A percentile compares a stretch with the other conserved stretches of the same genome.
Conservation (phyloP, 2,888 invertebrate genomes). For the Melikaiella ostensackeni region DNA sequence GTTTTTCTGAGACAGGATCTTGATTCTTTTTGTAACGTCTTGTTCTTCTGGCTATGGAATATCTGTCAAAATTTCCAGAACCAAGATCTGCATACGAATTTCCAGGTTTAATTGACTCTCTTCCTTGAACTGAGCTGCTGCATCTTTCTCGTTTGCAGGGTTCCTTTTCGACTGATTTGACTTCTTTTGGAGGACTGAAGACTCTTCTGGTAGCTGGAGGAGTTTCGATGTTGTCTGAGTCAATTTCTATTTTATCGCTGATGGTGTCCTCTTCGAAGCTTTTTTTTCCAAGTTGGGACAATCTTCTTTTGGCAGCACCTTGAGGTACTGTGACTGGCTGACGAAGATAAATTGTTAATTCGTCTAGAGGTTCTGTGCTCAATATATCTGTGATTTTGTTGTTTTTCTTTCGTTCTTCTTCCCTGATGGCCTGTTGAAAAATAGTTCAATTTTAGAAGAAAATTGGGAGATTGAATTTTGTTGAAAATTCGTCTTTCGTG, state of each 20-base stretch:
- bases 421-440: conserved; percentile 69
- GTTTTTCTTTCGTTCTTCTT: conserved; percentile 75
- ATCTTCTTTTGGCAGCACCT: conserved; percentile 59
- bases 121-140: conserved; percentile 65
- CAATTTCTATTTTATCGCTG: conserved; percentile 88
- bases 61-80: conserved; percentile 89
- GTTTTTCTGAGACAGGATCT: conserved; percentile 63
- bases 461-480: too few relatives aligned
- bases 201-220: conserved; percentile 88
- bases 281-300: conserved; percentile 64
- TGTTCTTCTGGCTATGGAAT: conserved; percentile 89
- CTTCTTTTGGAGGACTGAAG: conserved; percentile 82
- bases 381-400: conserved; percentile 61
- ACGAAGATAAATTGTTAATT: conserved; percentile 72
- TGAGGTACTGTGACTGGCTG: conserved; percentile 61
- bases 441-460: not conserved
- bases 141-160: conserved; percentile 72
- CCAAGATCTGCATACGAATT: conserved; percentile 69
- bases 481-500: too few relatives aligned
- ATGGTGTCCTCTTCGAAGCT: conserved; percentile 59
- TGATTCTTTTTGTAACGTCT: conserved; percentile 84
- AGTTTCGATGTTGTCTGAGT: conserved; percentile 94
- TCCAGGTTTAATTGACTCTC: conserved; percentile 60
- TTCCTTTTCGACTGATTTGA: conserved; percentile 76
- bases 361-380: conserved; percentile 65